Evolutionary conservation across 2,113 vertebrate genomes (phyloP), one percentile per base, ranked within the genome.

Genomic region (Platycercus adscitus): DNA sequence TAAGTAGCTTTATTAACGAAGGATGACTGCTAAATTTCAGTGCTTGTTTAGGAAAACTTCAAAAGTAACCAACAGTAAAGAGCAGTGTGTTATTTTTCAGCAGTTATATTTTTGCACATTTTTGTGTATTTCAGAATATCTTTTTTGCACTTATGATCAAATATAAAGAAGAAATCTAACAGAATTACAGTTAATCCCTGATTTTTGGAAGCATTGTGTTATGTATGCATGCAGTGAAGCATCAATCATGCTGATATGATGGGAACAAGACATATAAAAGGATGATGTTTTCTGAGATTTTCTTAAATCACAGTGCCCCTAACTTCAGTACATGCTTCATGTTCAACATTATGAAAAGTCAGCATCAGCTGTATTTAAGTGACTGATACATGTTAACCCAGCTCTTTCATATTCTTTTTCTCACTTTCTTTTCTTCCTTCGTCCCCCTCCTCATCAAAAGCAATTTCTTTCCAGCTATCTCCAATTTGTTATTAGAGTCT

Each of bases 1-100:
- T 95, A 83, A 94, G 89, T 75, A 94, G 81, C 86, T 93, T 96
- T 93, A 82, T 86, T 95, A 90, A 79, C 60, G 55, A 56, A 88
- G 91, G 78, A 61, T 66, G 20, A n/a, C 91, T 43, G 35, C 55
- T 93, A 92, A 81, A 91, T 91, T 71, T 79, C 63, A 24, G 58
- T 83, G 69, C 60, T 91, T 95, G 73, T 71, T 91, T 93, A 73
- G 78, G 63, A 86, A 91, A 93, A 81, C 68, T 94, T 94, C 58
- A 68, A 81, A 88, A 94, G 76, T 61, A 92, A 84, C 63, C 11
- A 66, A 70, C 76, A 21, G 26, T 72, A 70, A 86, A 89, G 44
- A 83, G 43, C 65, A 60, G 18, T 39, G 19, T 55, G 69, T 49
- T 72, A 28, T 89, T 94, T 94, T 89, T 61, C 35, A 71, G 29